Conservation (phyloP, 1,140 invertebrate genomes). For the Heliconius melpomene region DNA sequence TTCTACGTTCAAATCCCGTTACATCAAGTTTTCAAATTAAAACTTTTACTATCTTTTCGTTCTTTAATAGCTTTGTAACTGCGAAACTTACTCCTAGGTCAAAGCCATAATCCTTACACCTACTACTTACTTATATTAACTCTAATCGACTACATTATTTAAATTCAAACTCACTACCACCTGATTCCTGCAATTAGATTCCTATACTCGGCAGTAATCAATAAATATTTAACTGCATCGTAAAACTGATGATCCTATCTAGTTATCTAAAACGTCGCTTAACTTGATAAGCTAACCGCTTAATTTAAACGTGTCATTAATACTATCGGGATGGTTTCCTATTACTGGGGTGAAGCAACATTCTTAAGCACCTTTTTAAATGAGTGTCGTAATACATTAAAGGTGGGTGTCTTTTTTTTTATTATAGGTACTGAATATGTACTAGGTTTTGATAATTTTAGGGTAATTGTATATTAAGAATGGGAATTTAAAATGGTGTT, state of each 20-base stretch:
- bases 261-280: slow-evolving; percentile 20
- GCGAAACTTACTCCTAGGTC: no score
- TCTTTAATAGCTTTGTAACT: no score
- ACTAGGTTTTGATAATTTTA: no score
- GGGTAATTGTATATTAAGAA: no score
- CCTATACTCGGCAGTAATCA: slow-evolving; percentile 2
- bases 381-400: neutral
- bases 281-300: slow-evolving; percentile 30
- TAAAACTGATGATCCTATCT: slow-evolving; percentile 23
- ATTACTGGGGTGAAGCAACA: neutral
- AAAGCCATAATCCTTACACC: neutral
- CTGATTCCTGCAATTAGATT: neutral
- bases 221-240: slow-evolving; percentile 32
- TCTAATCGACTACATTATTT: neutral
- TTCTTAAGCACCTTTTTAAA: neutral
- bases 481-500: no score
- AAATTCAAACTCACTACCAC: neutral
- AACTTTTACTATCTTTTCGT: no score
- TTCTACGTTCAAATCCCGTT: no score
- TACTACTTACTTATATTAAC: neutral
- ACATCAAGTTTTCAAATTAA: no score
- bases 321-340: slow-evolving; percentile 7
- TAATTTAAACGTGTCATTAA: slow-evolving; percentile 29
- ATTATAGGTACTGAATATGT: no score
- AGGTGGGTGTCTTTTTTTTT: neutral